phyloP scores from a whole-genome alignment of 1,140 invertebrate species.

The Zeugodacus cucurbitae region DNA sequence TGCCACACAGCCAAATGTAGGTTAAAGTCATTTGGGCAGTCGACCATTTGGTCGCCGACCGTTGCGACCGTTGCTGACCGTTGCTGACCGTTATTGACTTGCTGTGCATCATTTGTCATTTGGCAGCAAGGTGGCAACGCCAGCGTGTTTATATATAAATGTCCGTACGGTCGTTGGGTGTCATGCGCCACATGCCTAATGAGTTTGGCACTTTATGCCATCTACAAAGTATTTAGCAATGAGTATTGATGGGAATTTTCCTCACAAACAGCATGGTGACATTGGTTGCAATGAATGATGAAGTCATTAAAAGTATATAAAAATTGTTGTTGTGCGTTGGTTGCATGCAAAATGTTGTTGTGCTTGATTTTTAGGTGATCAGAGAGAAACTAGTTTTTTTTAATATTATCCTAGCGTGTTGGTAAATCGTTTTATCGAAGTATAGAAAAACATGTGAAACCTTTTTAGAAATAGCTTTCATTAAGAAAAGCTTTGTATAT shows the following conservation, averaged over 20 bases:
- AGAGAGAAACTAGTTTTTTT: not conserved
- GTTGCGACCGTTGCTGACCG: not conserved
- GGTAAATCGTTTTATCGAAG: too few species aligned
- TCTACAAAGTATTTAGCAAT: not conserved
- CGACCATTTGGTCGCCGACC: not conserved
- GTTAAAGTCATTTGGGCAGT: slow-evolving; percentile 32
- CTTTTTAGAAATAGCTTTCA: too few species aligned
- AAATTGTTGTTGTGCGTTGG: not conserved
- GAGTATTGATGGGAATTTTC: not conserved
- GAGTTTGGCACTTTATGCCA: slow-evolving; percentile 23
- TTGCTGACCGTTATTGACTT: slow-evolving; percentile 32
- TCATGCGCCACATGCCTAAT: slow-evolving; percentile 9
- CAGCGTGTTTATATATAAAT: not conserved
- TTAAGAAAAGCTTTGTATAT: too few species aligned
- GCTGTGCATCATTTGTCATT: slow-evolving; percentile 24
- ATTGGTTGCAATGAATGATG: slow-evolving; percentile 18
- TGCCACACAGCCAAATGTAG: not conserved
- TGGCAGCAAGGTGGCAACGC: slow-evolving; percentile 23
- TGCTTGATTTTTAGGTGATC: not conserved
- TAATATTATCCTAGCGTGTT: too few species aligned
- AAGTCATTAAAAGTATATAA: slow-evolving; percentile 25
- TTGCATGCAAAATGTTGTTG: not conserved
- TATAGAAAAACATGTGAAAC: too few species aligned
- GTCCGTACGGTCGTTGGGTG: not conserved
- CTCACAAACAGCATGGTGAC: not conserved